Evolutionary conservation across 2,888 invertebrate species (phyloP), one percentile per base, ranked within the genome.

Genomic region (Actias luna): DNA sequence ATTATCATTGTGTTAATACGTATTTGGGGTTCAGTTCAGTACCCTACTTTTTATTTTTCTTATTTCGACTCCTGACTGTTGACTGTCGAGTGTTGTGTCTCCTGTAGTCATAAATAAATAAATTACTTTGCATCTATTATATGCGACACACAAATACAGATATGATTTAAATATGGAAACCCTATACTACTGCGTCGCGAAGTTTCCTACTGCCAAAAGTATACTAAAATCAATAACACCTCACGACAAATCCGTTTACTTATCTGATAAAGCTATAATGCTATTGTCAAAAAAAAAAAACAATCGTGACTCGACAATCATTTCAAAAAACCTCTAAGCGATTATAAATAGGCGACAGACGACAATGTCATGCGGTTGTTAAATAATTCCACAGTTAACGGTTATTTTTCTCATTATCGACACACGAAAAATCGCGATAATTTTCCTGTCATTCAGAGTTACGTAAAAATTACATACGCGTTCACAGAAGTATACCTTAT

Each of bases 301-400:
- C 64, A 71, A 68, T 83, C 87, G 85, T 86, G 87, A 79, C 70
- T 63, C 33, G 55, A 69, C 68, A 74, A 81, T 83, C 68, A 71
- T 42, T 59, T 60, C n/a, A 52, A 64, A 46, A 72, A 69, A 74
- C 59, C 63, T 64, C 68, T 62, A 63, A 62, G 71, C 61, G 65
- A 71, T 60, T 59, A 59, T 68, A 78, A 76, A 78, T 73, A 77
- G 71, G 75, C 68, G 85, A 86, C 86, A 85, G 70, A 78, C 80
- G 85, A 83, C 85, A 84, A 62, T 79, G 72, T 66, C 74, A 70
- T 67, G 69, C 67, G 58, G 71, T 71, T 65, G 73, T 71, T 75
- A 75, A 71, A 68, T 74, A 77, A 72, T 69, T 65, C 73, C 66
- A 63, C 68, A 69, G 55, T 64, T 65, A 65, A 69, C 69, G 72